phyloP scores from a whole-genome alignment of 2,888 invertebrate species.

The Aphodius granarius region DNA sequence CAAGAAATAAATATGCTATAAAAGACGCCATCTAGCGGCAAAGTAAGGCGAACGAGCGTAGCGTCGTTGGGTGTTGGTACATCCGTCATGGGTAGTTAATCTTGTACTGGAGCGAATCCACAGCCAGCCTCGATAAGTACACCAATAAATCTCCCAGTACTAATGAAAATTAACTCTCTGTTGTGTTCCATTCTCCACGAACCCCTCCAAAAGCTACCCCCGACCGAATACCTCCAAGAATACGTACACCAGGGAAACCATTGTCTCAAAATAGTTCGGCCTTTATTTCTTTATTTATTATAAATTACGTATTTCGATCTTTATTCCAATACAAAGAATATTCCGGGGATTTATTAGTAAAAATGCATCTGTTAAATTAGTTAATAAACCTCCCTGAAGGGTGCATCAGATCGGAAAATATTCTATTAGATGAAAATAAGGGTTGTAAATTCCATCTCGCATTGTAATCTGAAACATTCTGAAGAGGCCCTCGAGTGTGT shows the following conservation, averaged over 20 bases:
- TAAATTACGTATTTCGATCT: not conserved
- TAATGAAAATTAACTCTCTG: conserved; percentile 39
- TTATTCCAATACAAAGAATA: not conserved
- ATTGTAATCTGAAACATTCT: not conserved
- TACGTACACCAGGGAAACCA: not conserved
- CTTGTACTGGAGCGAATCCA: conserved; percentile 36
- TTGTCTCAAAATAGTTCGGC: not conserved
- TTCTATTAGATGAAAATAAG: not conserved
- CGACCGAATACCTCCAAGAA: not conserved
- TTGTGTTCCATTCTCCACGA: not conserved
- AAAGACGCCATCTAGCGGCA: not conserved
- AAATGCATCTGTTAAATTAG: not conserved
- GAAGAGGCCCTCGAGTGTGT: not conserved
- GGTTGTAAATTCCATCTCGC: not conserved
- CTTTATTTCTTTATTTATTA: too few relatives aligned
- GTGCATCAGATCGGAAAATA: not conserved
- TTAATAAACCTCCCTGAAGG: not conserved
- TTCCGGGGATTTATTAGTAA: too few relatives aligned
- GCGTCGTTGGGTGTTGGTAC: conserved; percentile 20
- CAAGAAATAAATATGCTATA: not conserved
- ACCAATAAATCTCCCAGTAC: conserved; percentile 37
- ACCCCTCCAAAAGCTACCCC: not conserved
- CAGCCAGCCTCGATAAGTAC: conserved; percentile 34
- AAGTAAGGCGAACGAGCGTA: not conserved
- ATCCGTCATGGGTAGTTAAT: conserved; percentile 38